These are phyloP conservation scores for Acholoe squamosa DNA, from an alignment of 2,888 invertebrate species.

Conservation along the genomic window DNA sequence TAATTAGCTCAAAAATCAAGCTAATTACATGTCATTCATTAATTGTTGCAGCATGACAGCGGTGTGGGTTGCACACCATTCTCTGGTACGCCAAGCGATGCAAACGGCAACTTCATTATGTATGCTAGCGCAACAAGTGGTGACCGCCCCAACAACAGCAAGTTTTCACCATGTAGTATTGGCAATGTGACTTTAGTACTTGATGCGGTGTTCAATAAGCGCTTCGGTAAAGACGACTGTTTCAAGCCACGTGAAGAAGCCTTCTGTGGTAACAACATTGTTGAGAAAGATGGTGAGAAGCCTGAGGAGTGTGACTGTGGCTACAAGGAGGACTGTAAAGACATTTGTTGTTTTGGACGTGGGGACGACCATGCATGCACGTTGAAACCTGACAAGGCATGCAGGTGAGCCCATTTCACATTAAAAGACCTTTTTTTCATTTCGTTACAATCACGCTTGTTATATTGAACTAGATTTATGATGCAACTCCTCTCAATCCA, in stretches of 20 bases:
- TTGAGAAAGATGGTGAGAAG: constrained; percentile 87
- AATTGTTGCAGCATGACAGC: constrained; percentile 93
- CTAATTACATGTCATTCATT: too few species aligned
- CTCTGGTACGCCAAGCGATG: constrained; percentile 87
- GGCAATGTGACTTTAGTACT: constrained; percentile 97
- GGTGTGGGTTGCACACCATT: constrained; percentile 78
- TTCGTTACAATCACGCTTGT: too few species aligned
- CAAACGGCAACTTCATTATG: constrained; percentile 99
- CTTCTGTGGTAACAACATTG: constrained; percentile 99
- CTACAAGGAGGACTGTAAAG: constrained; percentile 94
- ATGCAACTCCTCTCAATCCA: too few species aligned
- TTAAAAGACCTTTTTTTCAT: neutral
- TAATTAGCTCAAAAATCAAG: too few species aligned
- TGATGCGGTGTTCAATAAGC: constrained; percentile 91
- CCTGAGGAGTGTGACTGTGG: constrained; percentile 99
- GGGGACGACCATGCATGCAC: constrained; percentile 55
- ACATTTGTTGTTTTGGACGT: constrained; percentile 89
- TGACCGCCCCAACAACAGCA: constrained; percentile 98
- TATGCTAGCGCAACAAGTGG: constrained; percentile 99
- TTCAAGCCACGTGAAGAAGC: constrained; percentile 94
- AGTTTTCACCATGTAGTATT: constrained; percentile 96
- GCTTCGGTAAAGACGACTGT: constrained; percentile 87
- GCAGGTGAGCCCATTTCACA: constrained; percentile 67
- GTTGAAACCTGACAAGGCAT: constrained; percentile 59
- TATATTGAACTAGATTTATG: too few species aligned